phyloP scores from a whole-genome alignment of 2,113 vertebrate species.

The Chaetura pelagica region DNA sequence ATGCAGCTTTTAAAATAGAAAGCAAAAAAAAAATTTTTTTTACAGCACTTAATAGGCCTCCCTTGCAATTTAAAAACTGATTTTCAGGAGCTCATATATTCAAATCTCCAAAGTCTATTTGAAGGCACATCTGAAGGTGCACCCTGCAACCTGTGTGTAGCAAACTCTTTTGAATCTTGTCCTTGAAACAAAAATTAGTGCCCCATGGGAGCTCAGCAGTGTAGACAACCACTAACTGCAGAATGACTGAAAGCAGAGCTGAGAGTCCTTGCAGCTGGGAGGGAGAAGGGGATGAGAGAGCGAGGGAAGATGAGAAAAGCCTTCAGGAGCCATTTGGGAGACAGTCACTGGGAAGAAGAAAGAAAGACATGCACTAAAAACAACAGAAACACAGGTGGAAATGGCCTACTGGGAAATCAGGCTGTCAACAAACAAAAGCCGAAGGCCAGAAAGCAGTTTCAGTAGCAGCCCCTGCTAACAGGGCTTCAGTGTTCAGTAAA shows the following conservation, averaged over 20 bases:
- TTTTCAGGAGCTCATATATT: conserved; percentile 79
- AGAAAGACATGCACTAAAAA: conserved; percentile 79
- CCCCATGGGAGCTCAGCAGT: conserved; percentile 78
- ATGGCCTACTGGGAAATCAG: conserved; percentile 84
- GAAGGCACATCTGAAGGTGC: conserved; percentile 81
- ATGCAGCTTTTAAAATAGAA: conserved; percentile 70
- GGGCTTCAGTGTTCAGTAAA: conserved; percentile 80
- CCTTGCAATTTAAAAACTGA: conserved; percentile 77
- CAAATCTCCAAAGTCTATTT: conserved; percentile 80
- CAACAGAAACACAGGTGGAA: conserved; percentile 85
- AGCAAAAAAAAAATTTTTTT: conserved; percentile 52
- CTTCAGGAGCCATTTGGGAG: conserved; percentile 83
- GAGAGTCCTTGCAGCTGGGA: conserved; percentile 80
- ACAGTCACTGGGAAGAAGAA: conserved; percentile 76
- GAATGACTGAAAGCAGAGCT: conserved; percentile 78
- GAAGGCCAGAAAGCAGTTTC: conserved; percentile 77
- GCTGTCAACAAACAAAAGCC: conserved; percentile 86
- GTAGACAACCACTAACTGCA: conserved; percentile 80
- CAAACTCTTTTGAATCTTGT: conserved; percentile 82
- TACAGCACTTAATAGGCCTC: conserved; percentile 80
- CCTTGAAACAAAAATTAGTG: conserved; percentile 82
- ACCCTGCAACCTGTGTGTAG: conserved; percentile 81
- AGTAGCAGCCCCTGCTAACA: conserved; percentile 73
- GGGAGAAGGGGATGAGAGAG: conserved; percentile 82
- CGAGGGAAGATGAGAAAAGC: conserved; percentile 83